phyloP scores from a whole-genome alignment of 2,888 invertebrate genomes.

The Ennomos quercinarius region DNA sequence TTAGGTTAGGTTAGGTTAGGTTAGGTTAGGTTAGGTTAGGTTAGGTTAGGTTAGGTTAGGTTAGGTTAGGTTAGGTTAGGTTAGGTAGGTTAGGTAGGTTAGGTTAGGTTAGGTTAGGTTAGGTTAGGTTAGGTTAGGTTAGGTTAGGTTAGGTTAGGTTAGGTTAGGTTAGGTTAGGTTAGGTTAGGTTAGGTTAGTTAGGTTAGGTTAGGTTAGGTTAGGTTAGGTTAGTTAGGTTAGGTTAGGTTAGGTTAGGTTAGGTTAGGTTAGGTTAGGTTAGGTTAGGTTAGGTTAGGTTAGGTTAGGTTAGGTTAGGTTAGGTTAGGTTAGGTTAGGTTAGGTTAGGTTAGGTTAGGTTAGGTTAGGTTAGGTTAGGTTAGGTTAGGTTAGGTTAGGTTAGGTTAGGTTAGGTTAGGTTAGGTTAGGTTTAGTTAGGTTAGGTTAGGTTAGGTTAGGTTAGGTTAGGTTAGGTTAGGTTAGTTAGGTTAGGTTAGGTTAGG shows the following conservation, averaged over 20 bases:
- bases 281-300: conserved; percentile 9
- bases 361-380: too few relatives aligned
- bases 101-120: conserved; percentile 1
- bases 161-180: too few relatives aligned
- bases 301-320: conserved; percentile 9
- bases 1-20: conserved; percentile 1
- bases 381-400: too few relatives aligned
- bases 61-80: too few relatives aligned
- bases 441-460: too few relatives aligned
- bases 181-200: conserved; percentile 33
- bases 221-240: conserved; percentile 8
- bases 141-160: conserved; percentile 5
- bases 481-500: too few relatives aligned
- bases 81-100: too few relatives aligned
- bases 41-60: conserved; percentile 1
- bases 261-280: conserved; percentile 9
- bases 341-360: too few relatives aligned
- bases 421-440: too few relatives aligned
- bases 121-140: conserved; percentile 1
- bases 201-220: conserved; percentile 29
- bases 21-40: conserved; percentile 1
- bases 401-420: too few relatives aligned
- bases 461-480: too few relatives aligned
- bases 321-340: conserved; percentile 9
- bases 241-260: conserved; percentile 9